Evolutionary conservation across 1,140 invertebrate species (phyloP).

Genomic region (Drosophila baimaii): DNA sequence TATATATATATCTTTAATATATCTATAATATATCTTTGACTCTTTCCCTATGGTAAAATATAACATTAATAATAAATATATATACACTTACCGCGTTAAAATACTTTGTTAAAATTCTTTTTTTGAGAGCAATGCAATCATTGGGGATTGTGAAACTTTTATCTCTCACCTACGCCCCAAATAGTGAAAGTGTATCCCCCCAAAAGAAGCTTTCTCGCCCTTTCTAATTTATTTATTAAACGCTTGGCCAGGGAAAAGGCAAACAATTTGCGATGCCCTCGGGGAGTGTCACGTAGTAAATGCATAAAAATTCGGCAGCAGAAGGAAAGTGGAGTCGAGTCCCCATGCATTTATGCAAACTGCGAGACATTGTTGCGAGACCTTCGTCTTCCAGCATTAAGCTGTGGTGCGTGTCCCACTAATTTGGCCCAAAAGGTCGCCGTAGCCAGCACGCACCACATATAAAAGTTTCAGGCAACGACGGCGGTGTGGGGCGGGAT

Average conservation of each 20-base stretch:
- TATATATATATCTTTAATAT: too few relatives aligned
- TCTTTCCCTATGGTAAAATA: too few relatives aligned
- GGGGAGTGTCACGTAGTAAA: slow-evolving; percentile 61
- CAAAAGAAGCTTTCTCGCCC: slow-evolving; percentile 20
- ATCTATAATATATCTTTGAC: too few relatives aligned
- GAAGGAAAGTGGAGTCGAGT: slow-evolving; percentile 34
- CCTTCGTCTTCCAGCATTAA: slow-evolving; percentile 31
- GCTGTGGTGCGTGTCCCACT: slow-evolving; percentile 67
- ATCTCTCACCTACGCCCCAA: slow-evolving; percentile 21
- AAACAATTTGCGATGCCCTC: slow-evolving; percentile 36
- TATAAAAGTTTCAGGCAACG: slow-evolving; percentile 60
- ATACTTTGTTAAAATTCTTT: background rate
- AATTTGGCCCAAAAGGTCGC: slow-evolving; percentile 57
- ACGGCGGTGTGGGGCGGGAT: too few relatives aligned
- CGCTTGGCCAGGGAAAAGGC: slow-evolving; percentile 43
- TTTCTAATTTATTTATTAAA: slow-evolving; percentile 73
- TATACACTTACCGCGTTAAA: background rate
- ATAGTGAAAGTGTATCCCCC: slow-evolving; percentile 18
- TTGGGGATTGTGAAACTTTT: slow-evolving; percentile 5
- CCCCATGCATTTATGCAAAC: slow-evolving; percentile 73
- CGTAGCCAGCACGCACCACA: slow-evolving; percentile 59
- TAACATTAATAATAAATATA: background rate
- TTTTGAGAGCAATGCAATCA: background rate
- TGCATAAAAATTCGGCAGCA: slow-evolving; percentile 74
- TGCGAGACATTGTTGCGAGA: slow-evolving; percentile 36